These are phyloP conservation scores for Acanthis flammea DNA, from an alignment of 2,797 vertebrate genomes.

Conservation along the genomic window DNA sequence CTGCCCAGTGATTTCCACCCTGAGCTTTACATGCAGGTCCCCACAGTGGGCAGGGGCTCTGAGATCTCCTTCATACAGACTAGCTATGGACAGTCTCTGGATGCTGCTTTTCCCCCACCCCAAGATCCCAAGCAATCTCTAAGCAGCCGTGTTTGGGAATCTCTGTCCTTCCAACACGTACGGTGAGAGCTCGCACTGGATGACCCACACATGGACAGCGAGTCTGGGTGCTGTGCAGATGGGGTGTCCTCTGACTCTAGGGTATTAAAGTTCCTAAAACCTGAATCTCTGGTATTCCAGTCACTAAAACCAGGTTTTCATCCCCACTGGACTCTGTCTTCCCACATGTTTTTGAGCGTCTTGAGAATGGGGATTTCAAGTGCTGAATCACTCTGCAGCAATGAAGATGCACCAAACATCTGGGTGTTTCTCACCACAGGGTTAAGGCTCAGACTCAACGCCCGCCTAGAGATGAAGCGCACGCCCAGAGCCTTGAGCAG, in stretches of 20 bases:
- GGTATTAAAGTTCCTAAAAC: not conserved
- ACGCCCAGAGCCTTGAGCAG: not conserved
- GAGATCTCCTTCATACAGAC: not conserved
- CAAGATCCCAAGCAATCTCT: not conserved
- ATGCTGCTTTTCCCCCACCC: not conserved
- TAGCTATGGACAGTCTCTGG: not conserved
- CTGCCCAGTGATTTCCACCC: not conserved
- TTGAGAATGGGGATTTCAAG: not conserved
- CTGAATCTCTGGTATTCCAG: not conserved
- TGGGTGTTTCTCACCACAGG: slow-evolving; percentile 30
- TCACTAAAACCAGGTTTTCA: not conserved
- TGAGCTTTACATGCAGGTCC: not conserved
- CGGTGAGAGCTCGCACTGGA: not conserved
- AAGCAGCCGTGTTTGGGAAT: not conserved
- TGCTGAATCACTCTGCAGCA: slow-evolving; percentile 36
- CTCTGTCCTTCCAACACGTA: not conserved
- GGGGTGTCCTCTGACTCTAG: not conserved
- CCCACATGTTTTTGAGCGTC: not conserved
- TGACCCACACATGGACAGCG: not conserved
- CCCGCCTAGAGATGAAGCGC: slow-evolving; percentile 6
- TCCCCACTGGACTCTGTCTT: not conserved
- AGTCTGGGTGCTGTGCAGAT: not conserved
- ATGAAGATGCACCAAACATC: not conserved
- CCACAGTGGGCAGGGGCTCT: not conserved
- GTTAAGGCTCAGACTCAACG: slow-evolving; percentile 45